Evolutionary conservation across 2,113 vertebrate genomes (phyloP).

Genomic region (Raphicerus campestris): DNA sequence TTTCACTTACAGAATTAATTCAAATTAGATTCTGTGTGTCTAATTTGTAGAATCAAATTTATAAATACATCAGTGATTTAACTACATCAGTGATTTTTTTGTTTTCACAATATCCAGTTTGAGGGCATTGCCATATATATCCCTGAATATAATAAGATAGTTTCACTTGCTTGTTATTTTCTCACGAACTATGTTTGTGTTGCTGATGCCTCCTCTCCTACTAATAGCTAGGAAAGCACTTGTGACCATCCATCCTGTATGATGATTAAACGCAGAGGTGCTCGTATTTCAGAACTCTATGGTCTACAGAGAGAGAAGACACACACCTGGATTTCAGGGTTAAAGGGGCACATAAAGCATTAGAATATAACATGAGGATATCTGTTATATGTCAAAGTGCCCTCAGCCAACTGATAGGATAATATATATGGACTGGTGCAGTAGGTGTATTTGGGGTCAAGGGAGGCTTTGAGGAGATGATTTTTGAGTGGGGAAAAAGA

Average conservation of each 20-base stretch:
- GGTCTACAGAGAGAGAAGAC: neutral
- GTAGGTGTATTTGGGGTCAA: neutral
- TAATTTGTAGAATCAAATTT: no score
- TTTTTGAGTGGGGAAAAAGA: neutral
- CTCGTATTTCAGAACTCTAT: neutral
- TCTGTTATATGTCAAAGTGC: neutral
- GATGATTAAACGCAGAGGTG: neutral
- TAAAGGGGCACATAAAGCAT: neutral
- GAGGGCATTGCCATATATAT: neutral
- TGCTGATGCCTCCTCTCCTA: neutral
- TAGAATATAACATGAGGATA: neutral
- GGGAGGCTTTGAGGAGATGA: neutral
- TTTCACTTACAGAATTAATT: neutral
- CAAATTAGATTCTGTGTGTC: neutral
- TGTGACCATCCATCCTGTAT: neutral
- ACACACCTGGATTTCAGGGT: neutral
- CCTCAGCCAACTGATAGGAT: neutral
- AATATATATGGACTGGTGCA: fast-evolving
- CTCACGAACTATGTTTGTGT: neutral
- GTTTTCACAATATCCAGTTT: neutral
- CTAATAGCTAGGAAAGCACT: neutral
- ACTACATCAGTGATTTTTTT: neutral
- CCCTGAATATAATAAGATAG: neutral
- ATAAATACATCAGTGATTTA: no score
- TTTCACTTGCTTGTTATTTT: neutral